phyloP scores from a whole-genome alignment of 2,888 invertebrate genomes.

The Margaritifera margaritifera region DNA sequence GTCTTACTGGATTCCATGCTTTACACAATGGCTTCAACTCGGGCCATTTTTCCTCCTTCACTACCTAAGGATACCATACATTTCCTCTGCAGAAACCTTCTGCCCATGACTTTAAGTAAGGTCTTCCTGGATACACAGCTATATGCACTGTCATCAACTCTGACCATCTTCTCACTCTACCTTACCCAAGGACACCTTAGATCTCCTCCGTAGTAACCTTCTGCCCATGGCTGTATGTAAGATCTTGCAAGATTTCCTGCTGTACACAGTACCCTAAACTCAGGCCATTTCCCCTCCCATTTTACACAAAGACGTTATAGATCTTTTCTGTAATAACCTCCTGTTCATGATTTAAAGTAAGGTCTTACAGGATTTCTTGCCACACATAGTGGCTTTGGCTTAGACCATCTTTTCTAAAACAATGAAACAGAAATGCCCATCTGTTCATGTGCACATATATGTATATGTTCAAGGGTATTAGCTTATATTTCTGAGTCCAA shows the following conservation, averaged over 20 bases:
- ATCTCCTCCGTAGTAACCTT: conserved; percentile 94
- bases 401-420: conserved; percentile 92
- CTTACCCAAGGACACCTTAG: conserved; percentile 94
- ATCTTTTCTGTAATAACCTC: no score
- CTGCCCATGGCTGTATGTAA: conserved; percentile 90
- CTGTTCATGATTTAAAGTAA: conserved; percentile 83
- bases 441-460: no score
- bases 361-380: conserved; percentile 94
- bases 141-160: conserved; percentile 92
- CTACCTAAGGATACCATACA: no score
- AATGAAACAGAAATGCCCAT: conserved; percentile 90
- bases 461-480: no score
- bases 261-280: background rate
- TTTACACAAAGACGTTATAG: background rate
- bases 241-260: conserved; percentile 2
- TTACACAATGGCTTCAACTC: no score
- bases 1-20: no score
- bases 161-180: conserved; percentile 91
- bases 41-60: no score
- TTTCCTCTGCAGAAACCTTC: no score
- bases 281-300: conserved; percentile 74
- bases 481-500: no score
- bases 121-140: conserved; percentile 91
- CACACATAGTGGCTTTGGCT: conserved; percentile 93
- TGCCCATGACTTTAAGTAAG: no score